These are phyloP conservation scores for Carlito syrichta DNA, from an alignment of 2,113 vertebrate genomes.

Conservation along the genomic window DNA sequence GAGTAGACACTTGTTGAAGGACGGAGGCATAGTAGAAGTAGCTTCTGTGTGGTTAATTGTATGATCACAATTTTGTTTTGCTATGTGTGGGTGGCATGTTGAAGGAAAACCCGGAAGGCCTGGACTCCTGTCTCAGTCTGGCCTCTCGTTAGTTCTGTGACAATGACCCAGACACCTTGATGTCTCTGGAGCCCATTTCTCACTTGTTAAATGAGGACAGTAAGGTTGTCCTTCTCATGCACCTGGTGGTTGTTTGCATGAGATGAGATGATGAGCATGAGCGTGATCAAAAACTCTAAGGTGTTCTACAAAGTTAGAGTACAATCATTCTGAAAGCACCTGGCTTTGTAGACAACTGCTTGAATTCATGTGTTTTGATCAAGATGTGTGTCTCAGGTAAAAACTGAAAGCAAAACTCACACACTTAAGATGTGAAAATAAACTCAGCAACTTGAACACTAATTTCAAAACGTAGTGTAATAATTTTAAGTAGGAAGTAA, in stretches of 20 bases:
- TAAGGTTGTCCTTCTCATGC: not conserved
- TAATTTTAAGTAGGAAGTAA: slow-evolving; percentile 14
- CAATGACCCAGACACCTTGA: not conserved
- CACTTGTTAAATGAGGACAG: not conserved
- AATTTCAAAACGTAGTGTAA: slow-evolving; percentile 12
- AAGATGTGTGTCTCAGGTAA: not conserved
- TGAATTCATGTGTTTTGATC: slow-evolving; percentile 2
- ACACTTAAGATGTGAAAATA: slow-evolving; percentile 51
- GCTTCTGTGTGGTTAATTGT: not conserved
- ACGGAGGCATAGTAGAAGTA: not conserved
- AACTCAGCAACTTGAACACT: slow-evolving; percentile 5
- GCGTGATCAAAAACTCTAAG: not conserved
- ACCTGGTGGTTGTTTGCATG: not conserved
- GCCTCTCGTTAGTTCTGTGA: not conserved
- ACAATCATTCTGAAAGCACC: slow-evolving; percentile 51
- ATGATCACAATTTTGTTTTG: not conserved
- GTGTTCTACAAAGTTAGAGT: not conserved
- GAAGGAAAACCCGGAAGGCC: not conserved
- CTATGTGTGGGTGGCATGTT: not conserved
- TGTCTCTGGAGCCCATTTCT: not conserved
- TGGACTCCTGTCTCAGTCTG: not conserved
- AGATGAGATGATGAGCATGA: not conserved
- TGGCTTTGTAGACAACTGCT: not conserved
- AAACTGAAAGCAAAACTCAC: slow-evolving; percentile 72
- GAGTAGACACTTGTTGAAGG: not conserved